These are phyloP conservation scores for Oreochromis grahami DNA, from an alignment of 2,797 vertebrate species.

Conservation along the genomic window DNA sequence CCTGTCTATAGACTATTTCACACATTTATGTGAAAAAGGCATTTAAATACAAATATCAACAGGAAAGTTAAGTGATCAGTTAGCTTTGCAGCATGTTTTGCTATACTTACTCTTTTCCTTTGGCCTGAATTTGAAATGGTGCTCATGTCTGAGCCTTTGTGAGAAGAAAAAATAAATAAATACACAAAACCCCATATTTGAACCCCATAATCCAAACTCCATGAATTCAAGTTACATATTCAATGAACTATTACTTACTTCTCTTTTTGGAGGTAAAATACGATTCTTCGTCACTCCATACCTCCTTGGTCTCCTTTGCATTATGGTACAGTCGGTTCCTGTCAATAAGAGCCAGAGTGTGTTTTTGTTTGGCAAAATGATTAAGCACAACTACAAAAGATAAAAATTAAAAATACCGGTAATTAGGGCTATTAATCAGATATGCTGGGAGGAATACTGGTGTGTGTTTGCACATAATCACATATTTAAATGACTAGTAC, in stretches of 20 bases:
- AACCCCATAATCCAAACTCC: background rate
- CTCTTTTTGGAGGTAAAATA: background rate
- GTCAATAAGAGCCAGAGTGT: background rate
- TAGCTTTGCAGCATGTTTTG: background rate
- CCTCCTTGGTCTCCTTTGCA: constrained; percentile 53
- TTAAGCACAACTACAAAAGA: background rate
- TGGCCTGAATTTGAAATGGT: background rate
- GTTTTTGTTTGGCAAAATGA: background rate
- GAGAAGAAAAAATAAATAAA: background rate
- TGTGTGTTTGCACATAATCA: background rate
- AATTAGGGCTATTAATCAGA: background rate
- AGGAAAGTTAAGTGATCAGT: background rate
- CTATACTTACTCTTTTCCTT: constrained; percentile 47
- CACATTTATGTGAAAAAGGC: background rate
- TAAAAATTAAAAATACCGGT: background rate
- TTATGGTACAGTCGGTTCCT: constrained; percentile 35
- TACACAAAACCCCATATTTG: background rate
- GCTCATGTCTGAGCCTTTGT: constrained; percentile 7
- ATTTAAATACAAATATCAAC: background rate
- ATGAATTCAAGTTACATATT: background rate
- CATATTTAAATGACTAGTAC: background rate
- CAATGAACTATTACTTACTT: background rate
- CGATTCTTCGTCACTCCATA: constrained; percentile 71
- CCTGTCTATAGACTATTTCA: rapidly evolving
- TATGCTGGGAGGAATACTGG: background rate